Percentiles rank a stretch among this genome's conserved stretches.
Evolutionary conservation across 2,888 invertebrate species (phyloP).

Genomic region (Drosophila siamana): DNA sequence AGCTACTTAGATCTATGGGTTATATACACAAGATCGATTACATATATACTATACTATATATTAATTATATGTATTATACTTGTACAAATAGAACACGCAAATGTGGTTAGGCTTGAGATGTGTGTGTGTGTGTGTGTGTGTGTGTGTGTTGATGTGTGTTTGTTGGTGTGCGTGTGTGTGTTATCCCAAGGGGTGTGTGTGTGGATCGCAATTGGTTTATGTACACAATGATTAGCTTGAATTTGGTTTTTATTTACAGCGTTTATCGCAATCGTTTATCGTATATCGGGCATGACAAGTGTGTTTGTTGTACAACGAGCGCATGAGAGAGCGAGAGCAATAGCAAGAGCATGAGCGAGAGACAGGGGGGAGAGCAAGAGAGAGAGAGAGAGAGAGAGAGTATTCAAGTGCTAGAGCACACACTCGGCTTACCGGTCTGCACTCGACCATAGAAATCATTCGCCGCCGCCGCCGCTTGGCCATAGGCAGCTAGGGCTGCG

Average conservation of each 20-base stretch:
- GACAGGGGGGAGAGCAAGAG: constrained; percentile 14
- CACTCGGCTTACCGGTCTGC: constrained; percentile 85
- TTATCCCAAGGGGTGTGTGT: constrained; percentile 17
- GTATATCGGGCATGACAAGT: constrained; percentile 28
- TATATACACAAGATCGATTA: constrained; percentile 32
- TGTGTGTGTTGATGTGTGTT: constrained; percentile 12
- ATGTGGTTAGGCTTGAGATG: constrained; percentile 57
- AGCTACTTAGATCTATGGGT: constrained; percentile 18
- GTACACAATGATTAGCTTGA: constrained; percentile 56
- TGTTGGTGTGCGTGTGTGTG: constrained; percentile 5
- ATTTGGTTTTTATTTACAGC: constrained; percentile 25
- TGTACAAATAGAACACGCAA: constrained; percentile 42
- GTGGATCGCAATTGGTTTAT: constrained; percentile 24
- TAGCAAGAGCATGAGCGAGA: not conserved
- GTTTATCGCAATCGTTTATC: not conserved
- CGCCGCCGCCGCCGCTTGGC: constrained; percentile 71
- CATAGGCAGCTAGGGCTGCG: constrained; percentile 73
- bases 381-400: constrained; percentile 43
- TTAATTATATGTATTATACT: constrained; percentile 1
- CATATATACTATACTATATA: not conserved
- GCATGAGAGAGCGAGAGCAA: constrained; percentile 12
- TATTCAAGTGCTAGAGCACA: constrained; percentile 28
- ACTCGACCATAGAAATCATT: constrained; percentile 85
- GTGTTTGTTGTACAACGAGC: constrained; percentile 44
- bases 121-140: constrained; percentile 6